phyloP scores from a whole-genome alignment of 2,888 invertebrate genomes.

The Drosophila setosimentum region DNA sequence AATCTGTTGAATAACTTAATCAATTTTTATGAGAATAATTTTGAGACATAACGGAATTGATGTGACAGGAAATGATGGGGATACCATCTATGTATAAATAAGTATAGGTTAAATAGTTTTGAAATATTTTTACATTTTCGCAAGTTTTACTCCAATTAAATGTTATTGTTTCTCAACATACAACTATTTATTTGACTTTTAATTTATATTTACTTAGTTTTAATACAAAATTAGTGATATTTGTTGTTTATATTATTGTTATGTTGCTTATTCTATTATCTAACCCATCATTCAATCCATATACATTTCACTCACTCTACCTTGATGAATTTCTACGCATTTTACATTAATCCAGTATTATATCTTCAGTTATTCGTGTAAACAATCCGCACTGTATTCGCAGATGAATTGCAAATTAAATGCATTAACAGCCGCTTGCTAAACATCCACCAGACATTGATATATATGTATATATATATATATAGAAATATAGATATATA shows the following conservation, averaged over 20 bases:
- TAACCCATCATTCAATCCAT: neutral
- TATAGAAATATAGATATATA: neutral
- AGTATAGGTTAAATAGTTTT: neutral
- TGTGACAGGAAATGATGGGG: neutral
- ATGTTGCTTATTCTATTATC: neutral
- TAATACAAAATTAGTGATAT: neutral
- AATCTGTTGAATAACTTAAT: slow-evolving; percentile 4
- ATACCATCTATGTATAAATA: neutral
- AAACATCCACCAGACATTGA: slow-evolving; percentile 60
- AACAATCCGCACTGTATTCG: slow-evolving; percentile 34
- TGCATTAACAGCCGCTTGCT: slow-evolving; percentile 42
- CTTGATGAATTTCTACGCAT: slow-evolving; percentile 4
- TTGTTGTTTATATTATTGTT: neutral
- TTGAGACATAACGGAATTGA: neutral
- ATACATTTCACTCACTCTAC: slow-evolving; percentile 3
- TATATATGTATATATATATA: neutral
- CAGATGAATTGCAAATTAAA: slow-evolving; percentile 41
- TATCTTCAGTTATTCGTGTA: slow-evolving; percentile 16
- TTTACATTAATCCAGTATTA: slow-evolving; percentile 14
- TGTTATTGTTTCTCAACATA: neutral
- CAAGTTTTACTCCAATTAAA: neutral
- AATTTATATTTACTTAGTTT: neutral
- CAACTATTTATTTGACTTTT: neutral
- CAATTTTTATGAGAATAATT: neutral
- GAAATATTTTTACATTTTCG: neutral